phyloP scores from a whole-genome alignment of 2,888 invertebrate species.

The Plutella xylostella region DNA sequence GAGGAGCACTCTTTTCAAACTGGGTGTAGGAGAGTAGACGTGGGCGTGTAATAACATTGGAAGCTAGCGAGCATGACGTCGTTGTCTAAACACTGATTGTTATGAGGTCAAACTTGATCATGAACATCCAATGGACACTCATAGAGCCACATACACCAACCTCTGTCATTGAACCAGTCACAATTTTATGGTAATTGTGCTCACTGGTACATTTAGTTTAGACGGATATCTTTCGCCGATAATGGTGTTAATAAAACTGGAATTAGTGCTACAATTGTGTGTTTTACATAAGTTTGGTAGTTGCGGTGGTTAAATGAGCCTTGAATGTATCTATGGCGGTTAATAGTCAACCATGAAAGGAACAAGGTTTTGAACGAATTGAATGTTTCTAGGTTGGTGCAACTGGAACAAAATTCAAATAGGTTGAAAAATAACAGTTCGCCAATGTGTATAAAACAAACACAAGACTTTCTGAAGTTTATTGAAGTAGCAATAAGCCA shows the following conservation, averaged over 20 bases:
- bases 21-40: constrained; percentile 14
- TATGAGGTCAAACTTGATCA: constrained; percentile 27
- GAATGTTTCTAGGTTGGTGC: too few species aligned
- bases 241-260: not conserved
- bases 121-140: constrained; percentile 12
- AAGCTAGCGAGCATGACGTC: constrained; percentile 23
- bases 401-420: too few species aligned
- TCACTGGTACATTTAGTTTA: not conserved
- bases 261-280: not conserved
- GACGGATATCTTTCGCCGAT: not conserved
- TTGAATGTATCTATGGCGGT: too few species aligned
- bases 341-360: too few species aligned
- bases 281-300: not conserved
- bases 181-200: constrained; percentile 1
- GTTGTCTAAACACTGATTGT: constrained; percentile 27
- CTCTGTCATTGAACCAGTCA: not conserved
- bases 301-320: too few species aligned
- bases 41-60: constrained; percentile 45
- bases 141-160: constrained; percentile 4
- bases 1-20: too few species aligned
- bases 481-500: too few species aligned
- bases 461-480: too few species aligned
- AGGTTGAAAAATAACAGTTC: too few species aligned
- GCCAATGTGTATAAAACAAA: too few species aligned
- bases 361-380: too few species aligned